Percentiles rank a stretch among this genome's conserved stretches.
These are phyloP conservation scores for Platypus cylindrus DNA, from an alignment of 2,888 invertebrate species.

Conservation along the genomic window DNA sequence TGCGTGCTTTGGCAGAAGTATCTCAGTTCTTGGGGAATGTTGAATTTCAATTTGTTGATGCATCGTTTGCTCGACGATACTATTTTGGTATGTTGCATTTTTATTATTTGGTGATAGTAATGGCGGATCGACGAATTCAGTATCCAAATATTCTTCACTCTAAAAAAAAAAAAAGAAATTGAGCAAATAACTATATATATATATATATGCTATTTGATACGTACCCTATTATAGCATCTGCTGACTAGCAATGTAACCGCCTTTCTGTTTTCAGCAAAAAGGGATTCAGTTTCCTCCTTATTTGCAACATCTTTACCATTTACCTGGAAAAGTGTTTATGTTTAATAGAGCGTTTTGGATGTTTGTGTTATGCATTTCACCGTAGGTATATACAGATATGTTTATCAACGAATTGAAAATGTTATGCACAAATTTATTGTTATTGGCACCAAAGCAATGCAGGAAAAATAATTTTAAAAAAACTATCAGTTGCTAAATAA, in stretches of 20 bases:
- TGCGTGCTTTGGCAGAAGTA: slow-evolving; percentile 29
- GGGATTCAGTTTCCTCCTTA: slow-evolving; percentile 46
- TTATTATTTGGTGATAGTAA: slow-evolving; percentile 21
- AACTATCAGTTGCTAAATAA: no score
- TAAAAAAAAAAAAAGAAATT: slow-evolving; percentile 14
- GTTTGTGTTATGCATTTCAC: not conserved
- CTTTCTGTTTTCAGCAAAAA: slow-evolving; percentile 45
- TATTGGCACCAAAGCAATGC: no score
- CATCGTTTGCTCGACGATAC: slow-evolving; percentile 38
- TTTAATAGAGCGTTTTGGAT: slow-evolving; percentile 1
- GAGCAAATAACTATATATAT: not conserved
- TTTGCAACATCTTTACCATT: slow-evolving; percentile 49
- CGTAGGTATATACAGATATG: no score
- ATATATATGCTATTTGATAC: no score
- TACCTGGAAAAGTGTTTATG: slow-evolving; percentile 28
- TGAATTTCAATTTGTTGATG: slow-evolving; percentile 31
- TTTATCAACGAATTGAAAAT: no score
- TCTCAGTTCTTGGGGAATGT: slow-evolving; percentile 20
- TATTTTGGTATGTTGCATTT: slow-evolving; percentile 37
- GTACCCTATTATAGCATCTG: slow-evolving; percentile 44
- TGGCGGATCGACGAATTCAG: slow-evolving; percentile 22
- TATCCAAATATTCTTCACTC: slow-evolving; percentile 28
- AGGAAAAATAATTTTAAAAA: no score
- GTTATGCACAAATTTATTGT: no score
- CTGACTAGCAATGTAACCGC: slow-evolving; percentile 47